phyloP scores from a whole-genome alignment of 2,113 vertebrate species.

The Sphyrna mokarran region DNA sequence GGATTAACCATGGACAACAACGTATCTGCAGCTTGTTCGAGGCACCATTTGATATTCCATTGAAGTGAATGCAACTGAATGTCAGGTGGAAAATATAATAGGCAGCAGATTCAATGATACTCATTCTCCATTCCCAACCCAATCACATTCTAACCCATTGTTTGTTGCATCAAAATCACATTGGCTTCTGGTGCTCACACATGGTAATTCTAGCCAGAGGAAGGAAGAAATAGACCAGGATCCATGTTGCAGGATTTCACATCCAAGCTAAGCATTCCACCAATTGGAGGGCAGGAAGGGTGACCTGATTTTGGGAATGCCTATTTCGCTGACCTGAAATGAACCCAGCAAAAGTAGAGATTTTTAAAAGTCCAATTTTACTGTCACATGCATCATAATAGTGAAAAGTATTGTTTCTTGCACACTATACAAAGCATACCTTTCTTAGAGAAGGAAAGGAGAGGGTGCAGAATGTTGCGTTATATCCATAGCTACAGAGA shows the following conservation, averaged over 20 bases:
- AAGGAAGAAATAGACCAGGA: background rate
- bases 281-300: background rate
- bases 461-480: too few species aligned
- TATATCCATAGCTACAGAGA: too few species aligned
- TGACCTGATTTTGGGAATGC: background rate
- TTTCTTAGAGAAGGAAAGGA: too few species aligned
- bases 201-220: background rate
- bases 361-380: too few species aligned
- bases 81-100: background rate
- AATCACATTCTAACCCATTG: background rate
- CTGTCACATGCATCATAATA: too few species aligned
- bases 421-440: too few species aligned
- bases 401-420: too few species aligned
- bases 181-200: background rate
- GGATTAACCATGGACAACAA: background rate
- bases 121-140: background rate
- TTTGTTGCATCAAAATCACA: background rate
- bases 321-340: background rate
- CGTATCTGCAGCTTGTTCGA: background rate
- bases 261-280: background rate
- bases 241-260: background rate
- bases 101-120: background rate
- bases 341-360: background rate
- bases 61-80: background rate
- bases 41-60: background rate